Conservation (phyloP, 2,797 vertebrate genomes). For the Linurgus olivaceus region DNA sequence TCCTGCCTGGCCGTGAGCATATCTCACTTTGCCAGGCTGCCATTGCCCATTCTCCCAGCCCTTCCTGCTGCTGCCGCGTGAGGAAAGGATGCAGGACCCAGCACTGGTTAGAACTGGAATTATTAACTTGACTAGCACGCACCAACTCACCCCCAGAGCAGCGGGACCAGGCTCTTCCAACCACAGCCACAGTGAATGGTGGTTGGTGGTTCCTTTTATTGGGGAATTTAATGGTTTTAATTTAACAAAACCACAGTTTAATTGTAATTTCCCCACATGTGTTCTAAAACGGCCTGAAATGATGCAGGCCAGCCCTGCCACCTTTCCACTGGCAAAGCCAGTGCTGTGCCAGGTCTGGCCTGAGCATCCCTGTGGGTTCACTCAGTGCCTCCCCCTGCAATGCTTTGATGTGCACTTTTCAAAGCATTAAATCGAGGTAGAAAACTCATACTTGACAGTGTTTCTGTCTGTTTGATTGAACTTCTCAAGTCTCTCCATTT, state of each 20-base stretch:
- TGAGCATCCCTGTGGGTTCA: neutral
- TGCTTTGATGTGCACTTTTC: neutral
- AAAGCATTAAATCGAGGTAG: neutral
- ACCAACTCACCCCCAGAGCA: neutral
- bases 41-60: neutral
- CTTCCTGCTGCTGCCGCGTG: neutral
- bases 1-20: rapidly evolving
- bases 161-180: neutral
- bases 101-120: neutral
- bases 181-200: neutral
- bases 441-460: neutral
- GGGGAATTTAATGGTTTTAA: neutral
- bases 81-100: neutral
- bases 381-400: neutral
- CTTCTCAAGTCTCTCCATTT: conserved; percentile 26
- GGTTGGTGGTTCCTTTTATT: neutral
- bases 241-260: neutral
- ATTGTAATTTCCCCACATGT: neutral
- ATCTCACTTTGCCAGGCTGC: neutral
- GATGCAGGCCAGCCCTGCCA: neutral
- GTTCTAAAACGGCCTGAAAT: neutral
- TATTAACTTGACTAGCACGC: neutral
- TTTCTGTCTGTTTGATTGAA: conserved; percentile 41
- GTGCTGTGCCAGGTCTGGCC: neutral
- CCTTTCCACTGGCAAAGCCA: neutral